These are phyloP conservation scores for Setophaga coronata DNA, from an alignment of 2,113 vertebrate species.

Conservation along the genomic window DNA sequence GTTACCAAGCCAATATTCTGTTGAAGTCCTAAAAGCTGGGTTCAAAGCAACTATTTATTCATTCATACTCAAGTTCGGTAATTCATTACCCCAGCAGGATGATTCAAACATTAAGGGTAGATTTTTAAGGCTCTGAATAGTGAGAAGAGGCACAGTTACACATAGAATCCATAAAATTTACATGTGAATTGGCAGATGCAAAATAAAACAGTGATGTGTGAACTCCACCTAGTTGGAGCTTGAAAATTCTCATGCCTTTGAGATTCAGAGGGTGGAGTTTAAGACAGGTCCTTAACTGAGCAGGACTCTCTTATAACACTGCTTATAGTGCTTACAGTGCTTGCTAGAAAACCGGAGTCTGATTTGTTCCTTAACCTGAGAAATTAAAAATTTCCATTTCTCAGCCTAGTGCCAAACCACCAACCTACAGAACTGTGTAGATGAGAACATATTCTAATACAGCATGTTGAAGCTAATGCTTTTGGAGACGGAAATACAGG, in stretches of 20 bases:
- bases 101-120: background rate
- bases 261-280: background rate
- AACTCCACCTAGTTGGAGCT: background rate
- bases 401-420: background rate
- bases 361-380: background rate
- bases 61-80: background rate
- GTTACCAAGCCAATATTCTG: background rate
- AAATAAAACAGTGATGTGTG: background rate
- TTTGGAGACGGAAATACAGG: background rate
- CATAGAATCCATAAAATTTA: background rate
- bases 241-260: background rate
- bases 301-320: background rate
- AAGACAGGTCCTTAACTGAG: background rate
- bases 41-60: background rate
- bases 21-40: background rate
- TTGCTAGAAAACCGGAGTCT: background rate
- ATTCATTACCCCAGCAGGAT: background rate
- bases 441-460: background rate
- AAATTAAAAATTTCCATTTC: background rate
- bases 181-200: background rate
- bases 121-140: background rate
- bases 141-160: background rate
- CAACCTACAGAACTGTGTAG: background rate
- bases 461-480: background rate
- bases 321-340: background rate